Base-by-base conservation (phyloP, 2,888 invertebrate genomes). In the Muschampia plurimacula region DNA sequence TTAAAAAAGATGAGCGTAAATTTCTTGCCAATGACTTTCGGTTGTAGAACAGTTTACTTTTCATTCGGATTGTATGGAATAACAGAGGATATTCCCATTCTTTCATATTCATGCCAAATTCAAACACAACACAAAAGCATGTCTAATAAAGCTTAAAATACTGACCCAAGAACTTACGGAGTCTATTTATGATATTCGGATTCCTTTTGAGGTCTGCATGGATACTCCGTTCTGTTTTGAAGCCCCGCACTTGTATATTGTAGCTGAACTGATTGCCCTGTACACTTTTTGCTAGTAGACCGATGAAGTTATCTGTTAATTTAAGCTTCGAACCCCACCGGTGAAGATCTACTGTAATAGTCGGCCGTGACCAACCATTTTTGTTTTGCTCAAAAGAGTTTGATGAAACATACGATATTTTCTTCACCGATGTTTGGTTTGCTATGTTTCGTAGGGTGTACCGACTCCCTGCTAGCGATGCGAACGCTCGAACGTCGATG, bases 171-270 rank as follows among this genome's bases (percentile, higher is more conserved):
- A 80, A 93, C 93, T 95, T 95, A 92, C 96, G 96, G 76, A 97
- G 89, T 86, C 97, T 93, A 76, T 95, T 95, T n/a, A 96, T 87
- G 68, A 97, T 84, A 55, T 96, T 95, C 1, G 97, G 97, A 89
- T 97, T 97, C 79, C 97, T 91, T 78, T 96, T 95, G 67, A 95
- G 84, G 80, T 97, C 97, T 0, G 97, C 96, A 77, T 96, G 95
- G 41, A 97, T 93, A 75, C 95, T 96, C 69, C 97, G 94, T 78
- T 97, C 96, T 0, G 98, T 98, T 91, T 98, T 98, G 86, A 98
- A 98, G 52, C 96, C 96, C 68, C 98, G 95, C 22, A 96, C 93
- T 86, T 96, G 96, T 28, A 96, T 84, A 46, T 84, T 83, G 75
- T 87, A 91, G 52, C 84, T 81, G 80, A 91, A 90, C 1, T 79